Evolutionary conservation across 2,797 vertebrate genomes (phyloP), one percentile per base, ranked within the genome.

Genomic region (Garrulus glandarius): DNA sequence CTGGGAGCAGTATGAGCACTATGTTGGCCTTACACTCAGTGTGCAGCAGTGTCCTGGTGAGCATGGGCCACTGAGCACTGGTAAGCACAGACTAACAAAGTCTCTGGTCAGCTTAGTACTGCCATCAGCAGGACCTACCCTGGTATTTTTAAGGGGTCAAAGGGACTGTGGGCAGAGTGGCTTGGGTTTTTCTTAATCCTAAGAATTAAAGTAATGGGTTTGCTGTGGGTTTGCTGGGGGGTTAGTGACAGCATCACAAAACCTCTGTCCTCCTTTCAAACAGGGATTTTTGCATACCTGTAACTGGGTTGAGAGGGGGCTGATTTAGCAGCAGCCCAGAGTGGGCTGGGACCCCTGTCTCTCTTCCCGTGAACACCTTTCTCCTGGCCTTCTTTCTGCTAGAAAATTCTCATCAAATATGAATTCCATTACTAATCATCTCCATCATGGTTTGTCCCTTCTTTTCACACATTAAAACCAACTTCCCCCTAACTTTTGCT

Each of bases 271-370:
- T 82, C 34, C 64, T 6, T 65, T 89, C 60, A 74, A 30, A 74
- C 24, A 34, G 36, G 26, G 32, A 68, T 41, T 75, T 76, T 85
- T 76, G 18, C 8, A 11, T 29, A 46, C 22, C 30, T 15, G 3
- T 23, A 41, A 43, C 11, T 34, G n/a, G 13, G 8, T 27, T 56
- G n/a, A 47, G 29, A 10, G 30, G 27, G 13, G 24, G 15, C 9
- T 55, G 15, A 75, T 15, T 22, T 86, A 43, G 15, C 39, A 61
- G 60, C 52, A 63, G 8, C 30, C 27, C 0, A 1, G 36, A 67
- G 6, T 36, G 55, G 16, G 6, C 30, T 82, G 65, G 39, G 39
- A 55, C 15, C 0, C 0, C 14, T 0, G 0, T 9, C 32, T 64
- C 34, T 65, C 36, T 68, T 75, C 34, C 10, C 1, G 1, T 32